These are phyloP conservation scores for Adelognathus sp. DNA, from an alignment of 2,888 invertebrate genomes.

Conservation along the genomic window DNA sequence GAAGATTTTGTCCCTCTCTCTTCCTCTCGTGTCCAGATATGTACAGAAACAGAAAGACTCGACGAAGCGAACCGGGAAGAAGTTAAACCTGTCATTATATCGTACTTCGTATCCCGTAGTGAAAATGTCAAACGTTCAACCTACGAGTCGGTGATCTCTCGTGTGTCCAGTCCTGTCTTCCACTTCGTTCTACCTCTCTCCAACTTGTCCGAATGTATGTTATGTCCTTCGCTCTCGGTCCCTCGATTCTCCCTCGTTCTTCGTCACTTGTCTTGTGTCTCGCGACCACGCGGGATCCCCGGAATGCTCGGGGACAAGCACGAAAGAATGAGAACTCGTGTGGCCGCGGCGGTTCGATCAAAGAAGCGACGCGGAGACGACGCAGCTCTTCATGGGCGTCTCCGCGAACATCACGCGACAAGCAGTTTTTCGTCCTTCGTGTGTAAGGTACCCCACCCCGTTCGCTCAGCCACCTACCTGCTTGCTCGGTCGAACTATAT, in stretches of 20 bases:
- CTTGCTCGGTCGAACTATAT: neutral
- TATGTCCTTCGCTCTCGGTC: slow-evolving; percentile 13
- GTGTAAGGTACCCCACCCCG: slow-evolving; percentile 19
- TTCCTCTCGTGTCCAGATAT: slow-evolving; percentile 12
- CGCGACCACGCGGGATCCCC: slow-evolving; percentile 42
- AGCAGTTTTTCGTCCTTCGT: slow-evolving; percentile 16
- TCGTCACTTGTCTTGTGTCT: slow-evolving; percentile 49
- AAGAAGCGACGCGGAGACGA: slow-evolving; percentile 13
- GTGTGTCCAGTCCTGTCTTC: slow-evolving; percentile 28
- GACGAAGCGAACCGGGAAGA: slow-evolving; percentile 63
- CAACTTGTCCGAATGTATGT: no score
- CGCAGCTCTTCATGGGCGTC: slow-evolving; percentile 51
- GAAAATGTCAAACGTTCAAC: slow-evolving; percentile 78
- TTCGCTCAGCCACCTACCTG: slow-evolving; percentile 27
- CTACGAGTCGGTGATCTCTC: slow-evolving; percentile 65
- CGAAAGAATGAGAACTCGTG: slow-evolving; percentile 12
- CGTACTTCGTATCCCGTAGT: slow-evolving; percentile 73
- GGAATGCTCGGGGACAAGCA: slow-evolving; percentile 40
- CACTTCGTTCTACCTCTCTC: slow-evolving; percentile 43
- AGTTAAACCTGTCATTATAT: slow-evolving; percentile 80
- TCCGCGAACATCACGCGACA: slow-evolving; percentile 55
- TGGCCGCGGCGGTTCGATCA: slow-evolving; percentile 51
- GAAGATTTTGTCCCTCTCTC: neutral
- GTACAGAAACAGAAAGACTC: slow-evolving; percentile 18
- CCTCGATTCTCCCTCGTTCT: slow-evolving; percentile 4